A percentile compares a stretch with the other conserved stretches of the same genome.
phyloP scores from a whole-genome alignment of 2,797 vertebrate species.

The Vultur gryphus region DNA sequence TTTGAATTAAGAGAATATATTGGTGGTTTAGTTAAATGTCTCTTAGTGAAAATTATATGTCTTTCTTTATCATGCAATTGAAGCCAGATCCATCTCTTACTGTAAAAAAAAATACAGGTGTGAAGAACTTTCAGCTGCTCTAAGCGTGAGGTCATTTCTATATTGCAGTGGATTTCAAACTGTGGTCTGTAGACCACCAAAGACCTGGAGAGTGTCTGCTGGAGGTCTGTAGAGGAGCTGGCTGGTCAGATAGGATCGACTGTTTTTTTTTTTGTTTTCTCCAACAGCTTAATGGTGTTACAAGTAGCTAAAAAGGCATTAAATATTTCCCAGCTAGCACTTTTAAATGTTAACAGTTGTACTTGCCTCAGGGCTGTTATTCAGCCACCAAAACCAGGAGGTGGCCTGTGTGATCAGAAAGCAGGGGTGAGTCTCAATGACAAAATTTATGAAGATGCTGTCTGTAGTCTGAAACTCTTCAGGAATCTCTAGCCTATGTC shows the following conservation, averaged over 20 bases:
- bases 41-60: background rate
- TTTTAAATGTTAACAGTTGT: constrained; percentile 46
- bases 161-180: background rate
- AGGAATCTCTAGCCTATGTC: background rate
- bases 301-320: constrained; percentile 40
- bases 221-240: background rate
- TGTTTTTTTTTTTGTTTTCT: background rate
- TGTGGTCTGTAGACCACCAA: background rate
- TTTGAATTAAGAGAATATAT: constrained; percentile 42
- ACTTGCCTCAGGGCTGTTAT: constrained; percentile 42
- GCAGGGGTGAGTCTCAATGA: background rate
- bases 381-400: constrained; percentile 29
- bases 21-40: constrained; percentile 39
- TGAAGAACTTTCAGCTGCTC: background rate
- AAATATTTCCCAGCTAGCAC: constrained; percentile 4
- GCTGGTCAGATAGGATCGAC: background rate
- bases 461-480: background rate
- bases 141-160: background rate
- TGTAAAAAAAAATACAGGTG: background rate
- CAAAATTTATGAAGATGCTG: background rate
- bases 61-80: background rate
- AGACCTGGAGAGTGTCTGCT: background rate
- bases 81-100: background rate
- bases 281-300: background rate
- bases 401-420: background rate